Evolutionary conservation across 1,140 invertebrate species (phyloP).

Genomic region (Philopotamus ludificatus): DNA sequence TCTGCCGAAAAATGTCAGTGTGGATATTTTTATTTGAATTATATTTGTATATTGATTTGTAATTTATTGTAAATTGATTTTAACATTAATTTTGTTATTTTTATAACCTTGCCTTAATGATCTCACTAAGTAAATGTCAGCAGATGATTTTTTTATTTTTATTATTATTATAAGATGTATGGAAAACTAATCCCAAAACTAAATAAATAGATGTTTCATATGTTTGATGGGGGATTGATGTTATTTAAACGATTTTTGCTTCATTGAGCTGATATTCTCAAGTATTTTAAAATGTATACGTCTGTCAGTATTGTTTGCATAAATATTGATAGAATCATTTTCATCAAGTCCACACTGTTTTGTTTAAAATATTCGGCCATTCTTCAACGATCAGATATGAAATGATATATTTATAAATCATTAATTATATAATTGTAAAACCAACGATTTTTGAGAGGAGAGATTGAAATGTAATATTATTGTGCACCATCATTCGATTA

Average conservation of each 20-base stretch:
- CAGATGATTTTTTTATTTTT: neutral
- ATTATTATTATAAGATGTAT: neutral
- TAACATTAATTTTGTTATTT: too few species aligned
- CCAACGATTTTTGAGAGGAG: constrained; percentile 16
- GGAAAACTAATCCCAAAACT: too few species aligned
- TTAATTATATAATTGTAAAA: constrained; percentile 19
- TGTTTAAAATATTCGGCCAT: neutral
- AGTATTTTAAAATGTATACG: neutral
- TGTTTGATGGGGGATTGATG: too few species aligned
- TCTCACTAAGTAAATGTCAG: too few species aligned
- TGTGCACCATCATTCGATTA: constrained; percentile 10
- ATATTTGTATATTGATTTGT: too few species aligned
- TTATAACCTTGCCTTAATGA: too few species aligned
- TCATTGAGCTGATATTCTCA: neutral
- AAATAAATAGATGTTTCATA: too few species aligned
- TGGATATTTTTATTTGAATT: neutral
- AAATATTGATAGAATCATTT: neutral
- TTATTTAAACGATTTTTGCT: neutral
- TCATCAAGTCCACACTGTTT: constrained; percentile 3
- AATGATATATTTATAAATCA: constrained; percentile 15
- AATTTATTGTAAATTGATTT: too few species aligned
- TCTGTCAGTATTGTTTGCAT: neutral
- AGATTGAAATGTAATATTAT: constrained; percentile 24
- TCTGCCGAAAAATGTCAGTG: neutral
- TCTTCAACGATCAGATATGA: neutral